These are phyloP conservation scores for Saccopteryx leptura DNA, from an alignment of 2,113 vertebrate genomes.

Conservation along the genomic window DNA sequence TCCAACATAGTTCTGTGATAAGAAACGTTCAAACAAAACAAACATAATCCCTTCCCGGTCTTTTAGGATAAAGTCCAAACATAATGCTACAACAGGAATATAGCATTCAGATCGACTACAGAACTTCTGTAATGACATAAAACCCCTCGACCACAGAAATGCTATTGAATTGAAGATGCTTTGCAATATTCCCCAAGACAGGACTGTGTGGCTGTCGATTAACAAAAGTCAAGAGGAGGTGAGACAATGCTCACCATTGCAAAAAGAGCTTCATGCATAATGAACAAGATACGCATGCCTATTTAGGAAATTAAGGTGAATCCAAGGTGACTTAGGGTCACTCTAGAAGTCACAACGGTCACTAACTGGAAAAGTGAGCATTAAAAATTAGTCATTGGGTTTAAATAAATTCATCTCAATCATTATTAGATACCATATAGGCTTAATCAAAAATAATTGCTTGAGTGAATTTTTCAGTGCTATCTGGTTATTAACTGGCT, in stretches of 20 bases:
- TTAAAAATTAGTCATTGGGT: constrained; percentile 66
- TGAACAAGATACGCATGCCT: constrained; percentile 68
- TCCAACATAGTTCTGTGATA: constrained; percentile 88
- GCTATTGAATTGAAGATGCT: constrained; percentile 84
- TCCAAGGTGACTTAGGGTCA: constrained; percentile 79
- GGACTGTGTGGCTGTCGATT: constrained; percentile 80
- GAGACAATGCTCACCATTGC: constrained; percentile 67
- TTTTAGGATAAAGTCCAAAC: constrained; percentile 85
- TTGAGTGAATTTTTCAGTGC: constrained; percentile 40
- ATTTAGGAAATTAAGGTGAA: constrained; percentile 82
- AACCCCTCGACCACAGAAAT: constrained; percentile 84
- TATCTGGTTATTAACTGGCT: constrained; percentile 44
- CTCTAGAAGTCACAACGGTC: background rate
- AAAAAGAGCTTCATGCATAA: constrained; percentile 61
- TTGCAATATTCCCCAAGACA: constrained; percentile 84
- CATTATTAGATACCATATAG: constrained; percentile 56
- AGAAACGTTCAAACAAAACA: constrained; percentile 89
- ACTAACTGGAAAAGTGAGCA: constrained; percentile 77
- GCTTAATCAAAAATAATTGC: constrained; percentile 76
- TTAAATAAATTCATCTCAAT: constrained; percentile 75
- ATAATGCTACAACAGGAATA: constrained; percentile 85
- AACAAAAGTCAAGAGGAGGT: constrained; percentile 79
- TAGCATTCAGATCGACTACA: constrained; percentile 85
- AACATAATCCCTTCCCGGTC: constrained; percentile 84
- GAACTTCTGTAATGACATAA: constrained; percentile 86